A percentile compares a stretch with the other conserved stretches of the same genome.
These are phyloP conservation scores for Cylas formicarius DNA, from an alignment of 1,140 invertebrate species.

Conservation along the genomic window DNA sequence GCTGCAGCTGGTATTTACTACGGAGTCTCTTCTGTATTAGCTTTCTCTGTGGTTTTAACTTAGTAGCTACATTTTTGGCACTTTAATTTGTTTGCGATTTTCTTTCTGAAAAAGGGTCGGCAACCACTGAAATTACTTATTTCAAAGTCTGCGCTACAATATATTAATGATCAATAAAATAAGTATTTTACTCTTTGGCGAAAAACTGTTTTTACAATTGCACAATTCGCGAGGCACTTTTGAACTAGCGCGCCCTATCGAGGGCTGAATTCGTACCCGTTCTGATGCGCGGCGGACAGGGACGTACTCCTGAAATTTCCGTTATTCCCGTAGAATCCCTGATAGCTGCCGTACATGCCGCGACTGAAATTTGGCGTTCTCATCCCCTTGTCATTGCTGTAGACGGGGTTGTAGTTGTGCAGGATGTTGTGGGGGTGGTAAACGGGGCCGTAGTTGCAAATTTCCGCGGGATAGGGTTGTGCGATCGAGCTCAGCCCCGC, in stretches of 20 bases:
- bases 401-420: slow-evolving; percentile 39
- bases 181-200: no score
- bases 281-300: slow-evolving; percentile 29
- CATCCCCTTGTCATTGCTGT: slow-evolving; percentile 36
- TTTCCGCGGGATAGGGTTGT: slow-evolving; percentile 37
- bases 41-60: no score
- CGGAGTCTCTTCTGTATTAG: no score
- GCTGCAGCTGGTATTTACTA: no score
- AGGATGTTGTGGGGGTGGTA: slow-evolving; percentile 40
- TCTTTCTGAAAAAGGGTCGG: no score
- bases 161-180: no score
- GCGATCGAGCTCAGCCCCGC: slow-evolving; percentile 31
- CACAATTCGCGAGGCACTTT: no score
- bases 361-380: slow-evolving; percentile 31
- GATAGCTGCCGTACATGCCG: slow-evolving; percentile 35
- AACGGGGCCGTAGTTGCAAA: slow-evolving; percentile 40
- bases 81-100: no score
- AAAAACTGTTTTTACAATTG: no score
- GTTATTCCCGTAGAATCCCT: slow-evolving; percentile 34
- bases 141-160: no score
- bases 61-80: no score
- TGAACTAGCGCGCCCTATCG: slow-evolving; percentile 31
- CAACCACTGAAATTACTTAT: no score
- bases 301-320: slow-evolving; percentile 29
- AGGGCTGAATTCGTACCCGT: slow-evolving; percentile 36